phyloP scores from a whole-genome alignment of 2,888 invertebrate genomes.

The Hirtodrosophila trivittata region DNA sequence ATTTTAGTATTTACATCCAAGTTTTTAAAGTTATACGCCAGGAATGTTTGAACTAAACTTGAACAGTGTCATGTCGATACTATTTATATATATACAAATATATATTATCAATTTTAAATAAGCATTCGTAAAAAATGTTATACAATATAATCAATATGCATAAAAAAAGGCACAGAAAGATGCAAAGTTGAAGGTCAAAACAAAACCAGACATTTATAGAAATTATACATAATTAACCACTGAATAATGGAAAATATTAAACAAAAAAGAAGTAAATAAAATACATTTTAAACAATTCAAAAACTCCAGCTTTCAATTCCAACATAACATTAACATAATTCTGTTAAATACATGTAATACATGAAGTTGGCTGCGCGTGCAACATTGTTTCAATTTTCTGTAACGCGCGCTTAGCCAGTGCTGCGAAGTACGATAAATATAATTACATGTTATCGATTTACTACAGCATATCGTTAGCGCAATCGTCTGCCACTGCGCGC shows the following conservation, averaged over 20 bases:
- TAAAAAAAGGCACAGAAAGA: conserved; percentile 50
- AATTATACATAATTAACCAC: conserved; percentile 71
- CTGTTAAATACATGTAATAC: conserved; percentile 13
- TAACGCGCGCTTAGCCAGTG: conserved; percentile 6
- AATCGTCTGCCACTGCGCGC: conserved; percentile 31
- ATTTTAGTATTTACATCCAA: conserved; percentile 37
- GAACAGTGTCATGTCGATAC: conserved; percentile 47
- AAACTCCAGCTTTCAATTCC: neutral
- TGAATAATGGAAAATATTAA: conserved; percentile 67
- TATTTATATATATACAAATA: conserved; percentile 49
- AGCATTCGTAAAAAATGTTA: conserved; percentile 73
- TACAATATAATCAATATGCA: conserved; percentile 70
- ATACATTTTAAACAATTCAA: conserved; percentile 70
- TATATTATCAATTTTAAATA: conserved; percentile 65
- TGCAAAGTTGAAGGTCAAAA: conserved; percentile 22
- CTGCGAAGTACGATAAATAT: conserved; percentile 1
- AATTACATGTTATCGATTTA: conserved; percentile 13
- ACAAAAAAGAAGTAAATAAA: conserved; percentile 57
- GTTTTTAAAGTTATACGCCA: conserved; percentile 29
- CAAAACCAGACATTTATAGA: conserved; percentile 71
- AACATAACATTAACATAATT: neutral
- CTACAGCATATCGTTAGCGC: conserved; percentile 21
- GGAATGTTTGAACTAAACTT: conserved; percentile 57
- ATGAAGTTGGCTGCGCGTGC: conserved; percentile 6
- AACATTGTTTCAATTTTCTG: no score